Evolutionary conservation across 2,888 invertebrate genomes (phyloP).

Genomic region (Busseola fusca): DNA sequence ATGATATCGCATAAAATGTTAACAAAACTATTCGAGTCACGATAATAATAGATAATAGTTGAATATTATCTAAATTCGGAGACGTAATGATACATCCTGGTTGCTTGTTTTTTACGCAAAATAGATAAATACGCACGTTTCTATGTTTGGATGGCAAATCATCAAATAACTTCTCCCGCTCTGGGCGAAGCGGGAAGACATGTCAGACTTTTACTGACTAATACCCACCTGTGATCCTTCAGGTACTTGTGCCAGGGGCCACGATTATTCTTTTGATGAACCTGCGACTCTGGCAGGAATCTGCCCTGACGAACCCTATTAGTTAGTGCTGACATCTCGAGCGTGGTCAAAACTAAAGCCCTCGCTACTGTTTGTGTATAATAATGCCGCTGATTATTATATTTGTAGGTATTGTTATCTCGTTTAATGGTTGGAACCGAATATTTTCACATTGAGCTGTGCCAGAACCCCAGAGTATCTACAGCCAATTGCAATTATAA

Average conservation of each 20-base stretch:
- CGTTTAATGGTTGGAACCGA: neutral
- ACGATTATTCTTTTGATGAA: too few species aligned
- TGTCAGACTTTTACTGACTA: too few species aligned
- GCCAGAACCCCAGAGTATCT: neutral
- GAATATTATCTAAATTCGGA: slow-evolving; percentile 23
- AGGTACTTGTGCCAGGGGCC: too few species aligned
- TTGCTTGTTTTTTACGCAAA: slow-evolving; percentile 8
- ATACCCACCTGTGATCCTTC: too few species aligned
- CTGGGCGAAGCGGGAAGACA: too few species aligned
- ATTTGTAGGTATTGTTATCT: neutral
- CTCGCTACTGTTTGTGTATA: neutral
- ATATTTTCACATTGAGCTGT: slow-evolving; percentile 1
- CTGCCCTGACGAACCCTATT: too few species aligned
- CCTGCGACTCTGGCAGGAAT: too few species aligned
- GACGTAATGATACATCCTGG: neutral
- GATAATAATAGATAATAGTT: neutral
- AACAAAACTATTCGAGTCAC: neutral
- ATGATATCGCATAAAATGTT: neutral
- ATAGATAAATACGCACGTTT: neutral
- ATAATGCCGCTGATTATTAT: neutral
- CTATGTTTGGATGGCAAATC: too few species aligned
- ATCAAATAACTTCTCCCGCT: too few species aligned
- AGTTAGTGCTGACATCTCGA: too few species aligned
- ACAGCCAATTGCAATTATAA: slow-evolving; percentile 10
- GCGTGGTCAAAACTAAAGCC: neutral